phyloP scores from a whole-genome alignment of 2,113 vertebrate species.

The Sphaerodactylus townsendi region DNA sequence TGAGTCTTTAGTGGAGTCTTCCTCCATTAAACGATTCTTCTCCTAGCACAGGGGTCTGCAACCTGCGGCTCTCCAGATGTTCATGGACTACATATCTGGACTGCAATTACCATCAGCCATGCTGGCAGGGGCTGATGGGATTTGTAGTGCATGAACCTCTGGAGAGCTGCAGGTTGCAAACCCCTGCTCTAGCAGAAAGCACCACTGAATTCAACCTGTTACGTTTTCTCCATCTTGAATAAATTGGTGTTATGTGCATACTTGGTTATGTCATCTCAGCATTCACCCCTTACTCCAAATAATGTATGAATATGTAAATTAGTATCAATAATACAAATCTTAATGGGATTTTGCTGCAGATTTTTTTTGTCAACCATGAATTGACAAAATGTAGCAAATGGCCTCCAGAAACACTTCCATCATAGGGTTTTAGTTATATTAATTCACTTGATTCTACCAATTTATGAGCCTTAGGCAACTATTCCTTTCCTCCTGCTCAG shows the following conservation, averaged over 20 bases:
- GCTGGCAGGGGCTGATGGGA: too few relatives aligned
- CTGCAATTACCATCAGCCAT: too few relatives aligned
- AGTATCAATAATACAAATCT: background rate
- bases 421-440: slow-evolving; percentile 5
- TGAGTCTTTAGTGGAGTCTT: too few relatives aligned
- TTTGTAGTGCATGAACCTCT: too few relatives aligned
- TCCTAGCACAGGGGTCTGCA: too few relatives aligned
- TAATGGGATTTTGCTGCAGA: background rate
- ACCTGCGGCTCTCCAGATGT: too few relatives aligned
- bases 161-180: too few relatives aligned
- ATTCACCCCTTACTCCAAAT: background rate
- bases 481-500: background rate
- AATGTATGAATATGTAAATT: background rate
- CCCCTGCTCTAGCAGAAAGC: too few relatives aligned
- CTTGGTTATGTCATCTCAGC: background rate
- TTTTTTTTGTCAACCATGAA: background rate
- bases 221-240: background rate
- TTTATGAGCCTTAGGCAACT: background rate
- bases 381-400: background rate
- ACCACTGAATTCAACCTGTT: background rate
- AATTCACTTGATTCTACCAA: background rate
- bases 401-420: slow-evolving; percentile 21
- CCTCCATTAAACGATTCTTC: too few relatives aligned
- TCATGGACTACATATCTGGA: too few relatives aligned
- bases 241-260: background rate